phyloP scores from a whole-genome alignment of 2,113 vertebrate genomes.

The Actinemys pallida region DNA sequence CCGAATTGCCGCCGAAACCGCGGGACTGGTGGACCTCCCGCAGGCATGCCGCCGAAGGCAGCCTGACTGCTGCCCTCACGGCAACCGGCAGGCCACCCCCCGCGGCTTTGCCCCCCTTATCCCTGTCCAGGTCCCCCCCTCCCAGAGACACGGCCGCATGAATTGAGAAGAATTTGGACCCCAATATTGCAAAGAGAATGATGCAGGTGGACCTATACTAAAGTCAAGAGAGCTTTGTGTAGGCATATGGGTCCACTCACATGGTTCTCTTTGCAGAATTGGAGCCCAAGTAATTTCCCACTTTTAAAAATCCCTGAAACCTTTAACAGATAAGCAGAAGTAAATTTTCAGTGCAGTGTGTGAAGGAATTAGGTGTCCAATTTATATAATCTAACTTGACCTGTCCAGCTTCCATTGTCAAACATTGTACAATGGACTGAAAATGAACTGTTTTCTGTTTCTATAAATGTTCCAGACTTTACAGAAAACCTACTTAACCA shows the following conservation, averaged over 20 bases:
- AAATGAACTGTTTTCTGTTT: neutral
- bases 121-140: no score
- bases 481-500: neutral
- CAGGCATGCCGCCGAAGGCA: no score
- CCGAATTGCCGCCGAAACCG: no score
- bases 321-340: neutral
- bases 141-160: no score
- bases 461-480: neutral
- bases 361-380: neutral
- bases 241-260: neutral
- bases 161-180: neutral
- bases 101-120: no score
- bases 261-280: no score
- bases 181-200: neutral
- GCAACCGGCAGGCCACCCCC: no score
- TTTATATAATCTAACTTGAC: neutral
- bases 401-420: neutral
- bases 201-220: neutral
- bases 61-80: no score
- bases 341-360: fast-evolving
- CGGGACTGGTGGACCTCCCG: no score
- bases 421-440: fast-evolving
- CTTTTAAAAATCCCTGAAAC: neutral
- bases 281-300: no score
- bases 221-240: neutral